These are phyloP conservation scores for Phlogophora meticulosa DNA, from an alignment of 2,888 invertebrate species.

Conservation along the genomic window DNA sequence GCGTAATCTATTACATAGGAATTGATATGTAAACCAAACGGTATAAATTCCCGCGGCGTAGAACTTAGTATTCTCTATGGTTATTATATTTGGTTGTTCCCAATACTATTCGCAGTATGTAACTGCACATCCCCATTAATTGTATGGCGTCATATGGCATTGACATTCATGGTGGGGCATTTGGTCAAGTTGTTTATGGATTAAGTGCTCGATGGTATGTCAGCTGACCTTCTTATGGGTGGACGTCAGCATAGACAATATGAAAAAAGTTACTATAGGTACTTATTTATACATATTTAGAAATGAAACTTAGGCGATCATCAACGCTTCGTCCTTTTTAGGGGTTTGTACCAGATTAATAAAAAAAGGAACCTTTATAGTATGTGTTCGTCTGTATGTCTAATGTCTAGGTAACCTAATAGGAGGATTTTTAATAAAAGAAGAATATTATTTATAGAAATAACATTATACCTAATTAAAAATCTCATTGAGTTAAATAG, in stretches of 20 bases:
- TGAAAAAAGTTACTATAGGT: neutral
- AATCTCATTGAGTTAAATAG: no score
- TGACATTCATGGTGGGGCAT: constrained; percentile 63
- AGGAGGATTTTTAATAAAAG: no score
- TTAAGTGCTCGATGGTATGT: constrained; percentile 53
- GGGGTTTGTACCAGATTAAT: no score
- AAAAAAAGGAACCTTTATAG: no score
- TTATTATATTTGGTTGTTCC: constrained; percentile 51
- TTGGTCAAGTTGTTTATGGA: constrained; percentile 62
- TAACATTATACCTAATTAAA: no score
- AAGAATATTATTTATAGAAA: no score
- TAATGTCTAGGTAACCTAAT: no score
- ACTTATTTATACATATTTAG: no score
- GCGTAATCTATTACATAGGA: constrained; percentile 27
- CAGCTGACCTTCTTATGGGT: constrained; percentile 19
- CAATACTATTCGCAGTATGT: constrained; percentile 47
- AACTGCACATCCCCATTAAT: constrained; percentile 63
- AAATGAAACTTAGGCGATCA: neutral
- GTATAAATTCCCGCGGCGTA: constrained; percentile 46
- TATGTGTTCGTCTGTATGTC: no score
- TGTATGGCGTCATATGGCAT: constrained; percentile 50
- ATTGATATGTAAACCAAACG: constrained; percentile 43
- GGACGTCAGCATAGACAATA: neutral
- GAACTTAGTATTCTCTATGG: constrained; percentile 45
- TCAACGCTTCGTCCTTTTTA: no score